Base-by-base conservation (phyloP, 2,797 vertebrate genomes). In the Myripristis jacobus region DNA sequence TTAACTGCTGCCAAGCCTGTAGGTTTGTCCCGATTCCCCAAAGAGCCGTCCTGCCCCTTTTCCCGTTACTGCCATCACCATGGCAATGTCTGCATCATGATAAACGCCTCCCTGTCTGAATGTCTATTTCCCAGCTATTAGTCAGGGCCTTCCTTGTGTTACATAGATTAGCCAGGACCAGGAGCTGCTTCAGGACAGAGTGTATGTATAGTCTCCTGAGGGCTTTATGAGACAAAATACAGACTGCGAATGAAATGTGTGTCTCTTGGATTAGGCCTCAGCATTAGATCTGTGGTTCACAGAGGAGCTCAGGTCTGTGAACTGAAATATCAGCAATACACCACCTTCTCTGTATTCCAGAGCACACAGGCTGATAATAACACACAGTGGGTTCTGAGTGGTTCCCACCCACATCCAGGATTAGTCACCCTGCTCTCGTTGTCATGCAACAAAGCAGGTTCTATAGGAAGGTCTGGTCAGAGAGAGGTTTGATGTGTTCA, bases 61-160 rank as follows among this genome's bases (percentile, higher is more conserved):
- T 83, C 60, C 72, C 70, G 34, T 83, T 77, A 76, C 38, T 73
- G 21, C 70, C 76, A 83, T 92, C 73, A 47, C 87, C 84, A 88
- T 88, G 83, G 90, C 69, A 43, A 88, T 89, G 53, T 66, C 66
- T 82, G 73, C 43, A 66, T 61, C 76, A 68, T 75, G 73, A 81
- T 80, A 27, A 78, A 61, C 43, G 27, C 27, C 61, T 50, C 22
- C 59, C 27, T 48, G n/a, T 70, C 66, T 83, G 66, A 66, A 81
- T 62, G 36, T 77, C 56, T 75, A 68, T 83, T 79, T 86, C 66
- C 58, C 65, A 83, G 64, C 63, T 78, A 71, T 82, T 74, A 81
- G 65, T 72, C n/a, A 50, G 41, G 24, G 43, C 8, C 44, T 21
- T 61, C 62, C 59, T 53, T 50, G 19, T 48, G 62, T 48, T 47